phyloP scores from a whole-genome alignment of 2,113 vertebrate genomes.

The Carassius gibelio region DNA sequence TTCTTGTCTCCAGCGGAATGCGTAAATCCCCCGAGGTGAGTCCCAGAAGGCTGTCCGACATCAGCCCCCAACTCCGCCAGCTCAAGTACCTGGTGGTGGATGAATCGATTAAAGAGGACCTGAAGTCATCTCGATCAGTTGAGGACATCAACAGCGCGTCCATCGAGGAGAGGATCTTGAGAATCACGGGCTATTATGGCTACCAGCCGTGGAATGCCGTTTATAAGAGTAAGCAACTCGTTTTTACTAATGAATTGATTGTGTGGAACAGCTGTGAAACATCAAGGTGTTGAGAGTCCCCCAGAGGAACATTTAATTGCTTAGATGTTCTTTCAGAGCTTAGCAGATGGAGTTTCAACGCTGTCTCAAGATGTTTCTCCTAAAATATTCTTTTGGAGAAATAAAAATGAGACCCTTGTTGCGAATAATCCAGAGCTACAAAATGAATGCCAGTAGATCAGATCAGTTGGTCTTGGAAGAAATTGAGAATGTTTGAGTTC shows the following conservation, averaged over 20 bases:
- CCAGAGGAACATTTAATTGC: background rate
- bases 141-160: conserved; percentile 92
- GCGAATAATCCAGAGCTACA: background rate
- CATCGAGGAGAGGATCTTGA: conserved; percentile 90
- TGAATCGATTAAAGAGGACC: conserved; percentile 91
- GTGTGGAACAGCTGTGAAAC: background rate
- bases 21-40: conserved; percentile 91
- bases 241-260: background rate
- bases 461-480: background rate
- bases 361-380: background rate
- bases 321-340: background rate
- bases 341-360: background rate
- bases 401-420: background rate
- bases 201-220: conserved; percentile 92
- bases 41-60: conserved; percentile 93
- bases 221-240: conserved; percentile 83
- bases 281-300: background rate
- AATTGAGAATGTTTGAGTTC: background rate
- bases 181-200: conserved; percentile 94
- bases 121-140: conserved; percentile 91
- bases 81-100: conserved; percentile 95
- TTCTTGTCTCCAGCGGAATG: conserved; percentile 82
- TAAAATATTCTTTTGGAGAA: background rate
- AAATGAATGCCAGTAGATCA: background rate
- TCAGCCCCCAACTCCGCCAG: conserved; percentile 94